Percentiles rank a stretch among this genome's conserved stretches.
phyloP scores from a whole-genome alignment of 1,140 invertebrate species.

The Drosophila serrata region DNA sequence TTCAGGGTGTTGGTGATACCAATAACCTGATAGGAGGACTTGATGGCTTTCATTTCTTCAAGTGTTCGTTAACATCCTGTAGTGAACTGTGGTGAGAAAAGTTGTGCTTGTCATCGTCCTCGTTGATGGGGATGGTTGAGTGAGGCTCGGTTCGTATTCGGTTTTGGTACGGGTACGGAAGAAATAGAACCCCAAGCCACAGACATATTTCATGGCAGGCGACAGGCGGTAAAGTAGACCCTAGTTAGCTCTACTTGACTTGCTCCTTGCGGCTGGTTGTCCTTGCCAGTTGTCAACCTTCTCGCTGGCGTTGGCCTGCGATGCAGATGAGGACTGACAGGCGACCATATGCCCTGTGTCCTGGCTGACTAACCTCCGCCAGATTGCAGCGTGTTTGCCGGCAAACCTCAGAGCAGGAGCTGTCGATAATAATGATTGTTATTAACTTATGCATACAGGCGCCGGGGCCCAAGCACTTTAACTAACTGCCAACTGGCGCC shows the following conservation, averaged over 20 bases:
- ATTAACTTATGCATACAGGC: conserved; percentile 63
- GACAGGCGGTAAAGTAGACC: conserved; percentile 46
- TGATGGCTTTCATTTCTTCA: not conserved
- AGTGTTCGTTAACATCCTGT: conserved; percentile 13
- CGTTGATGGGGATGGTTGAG: conserved; percentile 22
- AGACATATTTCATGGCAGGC: conserved; percentile 61
- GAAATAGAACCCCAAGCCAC: conserved; percentile 46
- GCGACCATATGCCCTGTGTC: conserved; percentile 55
- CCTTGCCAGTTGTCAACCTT: conserved; percentile 66
- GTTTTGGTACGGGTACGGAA: not conserved
- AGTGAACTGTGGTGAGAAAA: conserved; percentile 42
- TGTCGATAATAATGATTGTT: conserved; percentile 78
- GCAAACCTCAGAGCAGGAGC: conserved; percentile 37
- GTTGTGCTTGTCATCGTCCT: conserved; percentile 64
- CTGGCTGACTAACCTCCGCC: conserved; percentile 11
- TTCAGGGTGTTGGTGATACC: not conserved
- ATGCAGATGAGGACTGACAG: conserved; percentile 52
- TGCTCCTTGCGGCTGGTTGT: conserved; percentile 36
- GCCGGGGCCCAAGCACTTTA: conserved; percentile 50
- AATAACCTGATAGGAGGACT: conserved; percentile 1
- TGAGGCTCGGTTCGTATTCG: not conserved
- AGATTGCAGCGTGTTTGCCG: conserved; percentile 31
- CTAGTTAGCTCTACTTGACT: conserved; percentile 43
- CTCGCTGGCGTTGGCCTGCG: conserved; percentile 14
- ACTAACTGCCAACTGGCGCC: conserved; percentile 57